A percentile compares a stretch with the other conserved stretches of the same genome.
Evolutionary conservation across 1,140 invertebrate genomes (phyloP).

Genomic region (Rhizoglyphus robini): DNA sequence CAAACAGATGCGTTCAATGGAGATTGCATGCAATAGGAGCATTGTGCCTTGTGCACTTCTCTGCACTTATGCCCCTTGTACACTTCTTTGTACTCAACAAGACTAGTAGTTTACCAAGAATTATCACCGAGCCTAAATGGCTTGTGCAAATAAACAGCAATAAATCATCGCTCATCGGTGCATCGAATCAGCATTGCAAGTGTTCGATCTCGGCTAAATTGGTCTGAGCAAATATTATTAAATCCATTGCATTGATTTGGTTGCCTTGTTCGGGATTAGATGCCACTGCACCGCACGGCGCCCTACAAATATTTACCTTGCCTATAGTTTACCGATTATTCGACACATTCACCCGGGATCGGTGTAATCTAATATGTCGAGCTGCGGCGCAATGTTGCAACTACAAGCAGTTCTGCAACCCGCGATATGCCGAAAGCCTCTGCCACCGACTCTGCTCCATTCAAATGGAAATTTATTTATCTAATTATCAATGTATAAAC

Average conservation of each 20-base stretch:
- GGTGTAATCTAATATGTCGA: constrained; percentile 3
- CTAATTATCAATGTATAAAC: constrained; percentile 10
- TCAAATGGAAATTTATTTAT: constrained; percentile 14
- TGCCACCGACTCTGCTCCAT: too few species aligned
- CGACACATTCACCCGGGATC: not conserved
- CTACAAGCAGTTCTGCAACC: too few species aligned
- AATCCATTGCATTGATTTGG: constrained; percentile 5
- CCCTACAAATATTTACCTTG: constrained; percentile 4
- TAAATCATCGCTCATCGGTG: not conserved
- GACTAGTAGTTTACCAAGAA: too few species aligned
- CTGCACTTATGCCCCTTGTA: too few species aligned
- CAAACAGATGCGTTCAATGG: too few species aligned
- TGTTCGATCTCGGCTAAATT: too few species aligned
- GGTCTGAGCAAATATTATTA: constrained; percentile 6
- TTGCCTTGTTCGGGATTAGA: not conserved
- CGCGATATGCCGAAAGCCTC: too few species aligned
- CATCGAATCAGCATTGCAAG: too few species aligned
- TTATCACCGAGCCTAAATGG: too few species aligned
- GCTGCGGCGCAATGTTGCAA: not conserved
- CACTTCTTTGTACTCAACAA: too few species aligned
- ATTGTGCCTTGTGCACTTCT: too few species aligned
- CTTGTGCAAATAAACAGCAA: constrained; percentile 7
- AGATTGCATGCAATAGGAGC: too few species aligned
- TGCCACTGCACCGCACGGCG: not conserved
- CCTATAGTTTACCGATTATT: not conserved